These are phyloP conservation scores for Ennomos erosarius DNA, from an alignment of 2,888 invertebrate genomes.

Conservation along the genomic window DNA sequence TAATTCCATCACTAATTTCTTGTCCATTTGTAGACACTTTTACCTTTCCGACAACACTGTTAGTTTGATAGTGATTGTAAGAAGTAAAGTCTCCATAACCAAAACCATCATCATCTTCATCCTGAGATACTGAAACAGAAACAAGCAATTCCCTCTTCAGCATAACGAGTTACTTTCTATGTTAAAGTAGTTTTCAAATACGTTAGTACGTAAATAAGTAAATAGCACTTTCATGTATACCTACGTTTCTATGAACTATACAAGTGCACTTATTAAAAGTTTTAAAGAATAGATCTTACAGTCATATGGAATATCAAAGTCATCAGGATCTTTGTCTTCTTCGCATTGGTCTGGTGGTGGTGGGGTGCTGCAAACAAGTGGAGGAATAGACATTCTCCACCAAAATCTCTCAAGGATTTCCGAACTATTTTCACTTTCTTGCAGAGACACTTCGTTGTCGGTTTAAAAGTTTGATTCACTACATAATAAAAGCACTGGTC, in stretches of 20 bases:
- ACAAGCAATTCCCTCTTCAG: not conserved
- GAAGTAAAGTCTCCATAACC: constrained; percentile 67
- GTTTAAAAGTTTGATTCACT: constrained; percentile 25
- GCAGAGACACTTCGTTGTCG: constrained; percentile 19
- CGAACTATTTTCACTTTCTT: constrained; percentile 42
- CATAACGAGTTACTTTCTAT: too few relatives aligned
- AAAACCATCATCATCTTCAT: constrained; percentile 69
- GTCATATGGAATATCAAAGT: constrained; percentile 76
- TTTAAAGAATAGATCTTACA: constrained; percentile 59
- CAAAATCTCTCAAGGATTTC: constrained; percentile 46
- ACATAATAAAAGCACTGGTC: constrained; percentile 32
- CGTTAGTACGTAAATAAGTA: too few relatives aligned
- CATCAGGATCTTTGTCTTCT: constrained; percentile 85
- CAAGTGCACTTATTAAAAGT: not conserved
- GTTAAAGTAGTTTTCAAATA: too few relatives aligned
- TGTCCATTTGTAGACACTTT: constrained; percentile 14
- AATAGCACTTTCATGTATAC: too few relatives aligned
- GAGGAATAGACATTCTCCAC: constrained; percentile 86
- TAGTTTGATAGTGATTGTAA: constrained; percentile 58
- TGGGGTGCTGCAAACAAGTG: constrained; percentile 87
- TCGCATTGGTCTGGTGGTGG: constrained; percentile 88
- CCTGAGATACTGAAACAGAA: constrained; percentile 71
- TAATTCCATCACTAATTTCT: constrained; percentile 18
- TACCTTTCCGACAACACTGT: constrained; percentile 26
- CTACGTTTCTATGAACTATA: too few relatives aligned